Evolutionary conservation across 2,888 invertebrate genomes (phyloP).

Genomic region (Drosophila niveifrons): DNA sequence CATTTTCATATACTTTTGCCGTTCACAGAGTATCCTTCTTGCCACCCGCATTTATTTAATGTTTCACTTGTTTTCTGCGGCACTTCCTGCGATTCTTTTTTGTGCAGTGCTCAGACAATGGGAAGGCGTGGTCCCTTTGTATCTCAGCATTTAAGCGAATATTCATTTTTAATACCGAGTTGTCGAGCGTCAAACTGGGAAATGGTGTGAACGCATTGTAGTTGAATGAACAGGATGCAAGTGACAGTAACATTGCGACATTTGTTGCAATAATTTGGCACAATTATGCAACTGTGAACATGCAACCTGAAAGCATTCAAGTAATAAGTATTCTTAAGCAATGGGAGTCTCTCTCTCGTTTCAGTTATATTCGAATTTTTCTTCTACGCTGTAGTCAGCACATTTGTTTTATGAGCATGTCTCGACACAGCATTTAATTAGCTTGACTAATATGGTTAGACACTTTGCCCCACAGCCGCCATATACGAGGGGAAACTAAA

Average conservation of each 20-base stretch:
- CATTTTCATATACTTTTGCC: too few species aligned
- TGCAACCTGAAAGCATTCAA: neutral
- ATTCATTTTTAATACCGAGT: constrained; percentile 39
- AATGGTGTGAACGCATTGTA: neutral
- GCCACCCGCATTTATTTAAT: neutral
- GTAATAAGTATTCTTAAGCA: neutral
- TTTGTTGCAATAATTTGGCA: neutral
- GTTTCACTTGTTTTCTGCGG: neutral
- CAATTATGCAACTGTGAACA: neutral
- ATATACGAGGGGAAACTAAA: constrained; percentile 4
- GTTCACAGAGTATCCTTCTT: neutral
- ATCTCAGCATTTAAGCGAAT: constrained; percentile 18
- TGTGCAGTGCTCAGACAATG: constrained; percentile 50
- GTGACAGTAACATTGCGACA: neutral
- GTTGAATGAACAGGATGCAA: constrained; percentile 6
- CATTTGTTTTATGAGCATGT: neutral
- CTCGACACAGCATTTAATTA: constrained; percentile 8
- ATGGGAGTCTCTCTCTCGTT: neutral
- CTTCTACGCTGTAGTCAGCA: neutral
- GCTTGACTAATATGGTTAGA: constrained; percentile 11
- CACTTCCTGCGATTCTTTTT: constrained; percentile 14
- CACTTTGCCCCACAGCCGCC: neutral
- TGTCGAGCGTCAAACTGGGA: constrained; percentile 11
- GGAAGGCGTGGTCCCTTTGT: constrained; percentile 31
- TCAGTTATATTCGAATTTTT: neutral